Evolutionary conservation across 2,113 vertebrate species (phyloP).

Genomic region (Bufo bufo): DNA sequence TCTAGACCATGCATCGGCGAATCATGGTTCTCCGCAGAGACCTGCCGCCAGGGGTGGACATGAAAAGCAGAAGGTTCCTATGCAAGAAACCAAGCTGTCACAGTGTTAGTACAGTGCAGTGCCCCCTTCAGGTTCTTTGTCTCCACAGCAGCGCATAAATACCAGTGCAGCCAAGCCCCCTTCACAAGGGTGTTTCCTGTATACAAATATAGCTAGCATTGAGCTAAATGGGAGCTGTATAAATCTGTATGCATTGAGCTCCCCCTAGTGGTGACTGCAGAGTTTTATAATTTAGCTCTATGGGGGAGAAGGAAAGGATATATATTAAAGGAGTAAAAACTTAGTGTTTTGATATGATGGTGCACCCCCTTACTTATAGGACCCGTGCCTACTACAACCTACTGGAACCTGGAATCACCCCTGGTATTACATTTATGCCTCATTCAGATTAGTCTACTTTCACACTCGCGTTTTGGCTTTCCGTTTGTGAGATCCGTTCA

Average conservation of each 20-base stretch:
- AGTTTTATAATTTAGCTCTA: not conserved
- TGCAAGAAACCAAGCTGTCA: not conserved
- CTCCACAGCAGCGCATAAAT: not conserved
- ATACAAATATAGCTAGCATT: not conserved
- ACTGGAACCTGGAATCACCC: not conserved
- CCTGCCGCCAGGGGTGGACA: not conserved
- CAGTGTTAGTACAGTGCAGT: not conserved
- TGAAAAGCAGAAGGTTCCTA: not conserved
- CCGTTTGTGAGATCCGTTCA: no score
- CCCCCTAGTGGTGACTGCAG: not conserved
- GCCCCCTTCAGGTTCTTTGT: not conserved
- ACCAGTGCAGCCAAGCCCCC: not conserved
- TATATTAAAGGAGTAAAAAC: not conserved
- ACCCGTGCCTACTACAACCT: not conserved
- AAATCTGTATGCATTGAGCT: not conserved
- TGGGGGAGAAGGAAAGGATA: not conserved
- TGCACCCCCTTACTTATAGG: not conserved
- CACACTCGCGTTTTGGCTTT: no score
- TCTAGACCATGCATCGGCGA: constrained; percentile 64
- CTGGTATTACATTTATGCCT: not conserved
- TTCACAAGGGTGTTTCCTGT: not conserved
- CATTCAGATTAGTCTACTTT: not conserved
- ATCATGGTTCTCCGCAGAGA: not conserved
- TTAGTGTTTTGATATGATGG: not conserved
- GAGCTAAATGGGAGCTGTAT: not conserved